Percentiles rank a stretch among this genome's conserved stretches.
Conservation (phyloP, 2,113 vertebrate species). For the Colaptes auratus region DNA sequence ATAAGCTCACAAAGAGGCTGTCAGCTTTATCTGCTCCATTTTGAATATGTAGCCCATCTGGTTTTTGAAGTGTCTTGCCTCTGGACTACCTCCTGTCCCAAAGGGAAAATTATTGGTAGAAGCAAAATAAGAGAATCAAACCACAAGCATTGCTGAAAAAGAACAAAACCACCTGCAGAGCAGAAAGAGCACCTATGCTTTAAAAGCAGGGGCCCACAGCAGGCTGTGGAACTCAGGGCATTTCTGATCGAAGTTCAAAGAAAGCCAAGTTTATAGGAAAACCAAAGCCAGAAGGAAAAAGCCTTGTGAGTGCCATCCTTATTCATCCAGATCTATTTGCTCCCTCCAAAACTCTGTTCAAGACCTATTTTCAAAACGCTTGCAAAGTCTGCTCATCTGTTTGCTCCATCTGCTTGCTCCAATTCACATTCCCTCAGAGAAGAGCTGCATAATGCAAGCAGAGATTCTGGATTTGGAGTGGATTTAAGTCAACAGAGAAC, state of each 20-base stretch:
- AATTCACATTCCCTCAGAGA: constrained; percentile 21
- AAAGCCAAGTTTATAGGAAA: neutral
- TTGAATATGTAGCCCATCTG: neutral
- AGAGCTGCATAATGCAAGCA: neutral
- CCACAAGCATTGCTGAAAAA: neutral
- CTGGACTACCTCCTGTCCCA: neutral
- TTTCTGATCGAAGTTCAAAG: neutral
- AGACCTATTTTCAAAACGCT: constrained; percentile 45
- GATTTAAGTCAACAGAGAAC: neutral
- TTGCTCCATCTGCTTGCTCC: constrained; percentile 56
- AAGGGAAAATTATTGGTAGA: neutral
- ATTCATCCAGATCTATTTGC: neutral
- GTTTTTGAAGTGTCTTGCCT: neutral
- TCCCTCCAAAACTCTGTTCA: constrained; percentile 10
- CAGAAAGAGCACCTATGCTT: neutral
- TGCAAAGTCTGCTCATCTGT: constrained; percentile 33
- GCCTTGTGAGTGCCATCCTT: neutral
- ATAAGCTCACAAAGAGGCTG: neutral
- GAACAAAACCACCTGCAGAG: neutral
- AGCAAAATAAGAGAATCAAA: neutral
- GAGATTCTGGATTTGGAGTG: neutral
- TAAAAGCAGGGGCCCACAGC: neutral
- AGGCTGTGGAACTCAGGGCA: neutral
- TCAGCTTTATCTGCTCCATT: neutral
- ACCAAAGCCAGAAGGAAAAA: neutral